phyloP scores from a whole-genome alignment of 2,888 invertebrate genomes.

The Leptopterna dolabrata region DNA sequence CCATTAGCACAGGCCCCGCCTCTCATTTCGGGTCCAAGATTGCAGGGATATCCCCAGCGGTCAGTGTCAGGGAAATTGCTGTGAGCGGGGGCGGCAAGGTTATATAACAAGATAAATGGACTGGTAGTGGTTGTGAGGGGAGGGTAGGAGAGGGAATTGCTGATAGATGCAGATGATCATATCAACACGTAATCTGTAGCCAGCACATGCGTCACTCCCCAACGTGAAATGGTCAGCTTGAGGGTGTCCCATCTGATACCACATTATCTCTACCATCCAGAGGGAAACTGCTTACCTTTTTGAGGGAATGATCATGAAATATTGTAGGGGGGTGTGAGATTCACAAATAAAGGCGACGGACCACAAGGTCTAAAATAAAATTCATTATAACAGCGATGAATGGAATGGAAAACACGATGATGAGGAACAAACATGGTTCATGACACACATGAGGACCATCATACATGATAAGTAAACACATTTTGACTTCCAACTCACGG shows the following conservation, averaged over 20 bases:
- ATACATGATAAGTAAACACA: too few species aligned
- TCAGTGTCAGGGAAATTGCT: background rate
- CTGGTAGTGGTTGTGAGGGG: too few species aligned
- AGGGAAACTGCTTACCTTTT: background rate
- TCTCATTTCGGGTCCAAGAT: background rate
- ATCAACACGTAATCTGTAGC: constrained; percentile 34
- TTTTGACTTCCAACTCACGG: too few species aligned
- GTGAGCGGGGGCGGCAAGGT: background rate
- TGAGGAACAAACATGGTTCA: too few species aligned
- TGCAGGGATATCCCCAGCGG: background rate
- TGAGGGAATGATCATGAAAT: background rate
- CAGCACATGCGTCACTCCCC: background rate
- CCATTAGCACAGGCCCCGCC: background rate
- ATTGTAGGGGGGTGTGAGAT: too few species aligned
- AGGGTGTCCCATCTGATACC: background rate
- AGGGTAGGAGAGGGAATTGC: background rate
- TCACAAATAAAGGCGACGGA: too few species aligned
- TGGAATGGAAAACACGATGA: too few species aligned
- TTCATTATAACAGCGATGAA: too few species aligned
- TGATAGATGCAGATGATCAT: constrained; percentile 28
- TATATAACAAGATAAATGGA: background rate
- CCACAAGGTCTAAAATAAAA: too few species aligned
- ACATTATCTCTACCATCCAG: background rate
- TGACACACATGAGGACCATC: too few species aligned
- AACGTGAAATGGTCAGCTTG: background rate